Conservation (phyloP, 1,140 invertebrate species). For the Plectrocnemia conspersa region DNA sequence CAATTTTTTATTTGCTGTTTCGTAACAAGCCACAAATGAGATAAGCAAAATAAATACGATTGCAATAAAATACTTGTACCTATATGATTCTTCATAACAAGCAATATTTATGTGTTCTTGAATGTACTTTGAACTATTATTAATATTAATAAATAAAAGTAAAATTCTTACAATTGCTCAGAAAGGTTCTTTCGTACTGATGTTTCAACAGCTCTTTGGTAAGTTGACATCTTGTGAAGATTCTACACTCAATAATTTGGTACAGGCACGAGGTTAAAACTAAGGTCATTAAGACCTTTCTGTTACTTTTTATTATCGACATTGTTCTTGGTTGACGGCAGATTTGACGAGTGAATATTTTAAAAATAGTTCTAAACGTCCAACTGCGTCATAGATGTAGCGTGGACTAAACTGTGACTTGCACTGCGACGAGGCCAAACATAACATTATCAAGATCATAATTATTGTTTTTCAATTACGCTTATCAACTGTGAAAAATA, state of each 20-base stretch:
- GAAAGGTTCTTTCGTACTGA: slow-evolving; percentile 49
- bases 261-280: not conserved
- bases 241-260: slow-evolving; percentile 39
- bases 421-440: slow-evolving; percentile 3
- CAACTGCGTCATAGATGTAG: not conserved
- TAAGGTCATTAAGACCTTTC: not conserved
- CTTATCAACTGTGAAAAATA: no score
- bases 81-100: no score
- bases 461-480: no score
- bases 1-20: no score
- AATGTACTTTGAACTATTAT: not conserved
- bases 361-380: no score
- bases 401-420: not conserved
- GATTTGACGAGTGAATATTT: no score
- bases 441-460: not conserved
- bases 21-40: no score
- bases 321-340: no score
- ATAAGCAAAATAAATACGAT: no score
- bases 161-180: slow-evolving; percentile 56
- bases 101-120: no score
- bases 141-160: no score
- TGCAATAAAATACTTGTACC: no score
- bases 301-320: not conserved
- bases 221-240: slow-evolving; percentile 51
- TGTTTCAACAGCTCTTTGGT: slow-evolving; percentile 50